Percentiles rank a stretch among this genome's conserved stretches.
Evolutionary conservation across 2,888 invertebrate genomes (phyloP).

Genomic region (Andrena minutula): DNA sequence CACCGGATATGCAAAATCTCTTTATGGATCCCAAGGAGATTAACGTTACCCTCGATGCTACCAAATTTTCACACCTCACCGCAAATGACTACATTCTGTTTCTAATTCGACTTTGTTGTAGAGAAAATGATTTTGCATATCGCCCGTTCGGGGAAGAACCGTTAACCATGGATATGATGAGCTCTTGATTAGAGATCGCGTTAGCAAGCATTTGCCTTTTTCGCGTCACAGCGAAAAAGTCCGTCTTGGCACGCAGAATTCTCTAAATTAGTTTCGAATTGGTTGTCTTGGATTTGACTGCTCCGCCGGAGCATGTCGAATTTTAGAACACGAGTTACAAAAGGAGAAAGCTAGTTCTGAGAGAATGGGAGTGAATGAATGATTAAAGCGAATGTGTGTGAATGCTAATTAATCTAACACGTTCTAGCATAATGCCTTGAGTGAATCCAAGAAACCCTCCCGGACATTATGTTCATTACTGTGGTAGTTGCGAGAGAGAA

Average conservation of each 20-base stretch:
- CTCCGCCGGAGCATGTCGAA: constrained; percentile 71
- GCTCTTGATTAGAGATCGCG: constrained; percentile 64
- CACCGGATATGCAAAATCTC: constrained; percentile 76
- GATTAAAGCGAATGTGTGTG: neutral
- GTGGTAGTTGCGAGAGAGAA: constrained; percentile 66
- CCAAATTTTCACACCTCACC: too few species aligned
- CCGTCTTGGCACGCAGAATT: constrained; percentile 47
- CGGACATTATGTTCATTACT: constrained; percentile 71
- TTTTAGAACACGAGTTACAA: constrained; percentile 28
- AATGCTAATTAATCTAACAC: constrained; percentile 14
- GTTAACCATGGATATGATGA: constrained; percentile 73
- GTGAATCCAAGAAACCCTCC: constrained; percentile 66
- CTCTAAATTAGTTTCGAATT: constrained; percentile 63
- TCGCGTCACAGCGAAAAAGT: constrained; percentile 44
- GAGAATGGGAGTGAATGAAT: neutral
- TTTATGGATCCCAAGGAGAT: neutral
- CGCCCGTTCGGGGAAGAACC: constrained; percentile 73
- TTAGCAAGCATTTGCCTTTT: constrained; percentile 56
- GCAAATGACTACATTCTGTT: neutral
- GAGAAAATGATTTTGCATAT: constrained; percentile 73
- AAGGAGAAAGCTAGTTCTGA: constrained; percentile 18
- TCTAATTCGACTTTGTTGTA: neutral
- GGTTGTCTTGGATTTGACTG: constrained; percentile 79
- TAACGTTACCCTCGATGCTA: neutral
- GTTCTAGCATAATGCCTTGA: constrained; percentile 65